These are phyloP conservation scores for Dioctria linearis DNA, from an alignment of 2,888 invertebrate species.

Conservation along the genomic window DNA sequence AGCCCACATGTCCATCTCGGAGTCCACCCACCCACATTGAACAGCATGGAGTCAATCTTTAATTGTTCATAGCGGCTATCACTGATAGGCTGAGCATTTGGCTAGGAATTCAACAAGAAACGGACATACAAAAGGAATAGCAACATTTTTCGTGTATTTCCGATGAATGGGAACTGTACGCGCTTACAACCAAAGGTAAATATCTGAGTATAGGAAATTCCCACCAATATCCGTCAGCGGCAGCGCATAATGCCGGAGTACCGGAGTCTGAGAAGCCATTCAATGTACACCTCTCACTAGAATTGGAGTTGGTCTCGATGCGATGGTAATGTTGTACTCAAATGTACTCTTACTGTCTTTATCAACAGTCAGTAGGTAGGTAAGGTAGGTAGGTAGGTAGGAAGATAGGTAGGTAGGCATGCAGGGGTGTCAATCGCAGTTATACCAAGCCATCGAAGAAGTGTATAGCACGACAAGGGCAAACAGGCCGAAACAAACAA, in stretches of 20 bases:
- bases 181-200: neutral
- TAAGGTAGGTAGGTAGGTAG: too few relatives aligned
- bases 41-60: constrained; percentile 50
- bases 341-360: constrained; percentile 39
- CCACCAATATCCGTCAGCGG: constrained; percentile 57
- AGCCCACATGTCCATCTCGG: constrained; percentile 38
- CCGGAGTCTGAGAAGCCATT: constrained; percentile 51
- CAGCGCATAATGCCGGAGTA: constrained; percentile 55
- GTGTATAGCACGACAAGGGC: constrained; percentile 41
- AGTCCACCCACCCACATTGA: constrained; percentile 47
- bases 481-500: constrained; percentile 57
- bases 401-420: constrained; percentile 54
- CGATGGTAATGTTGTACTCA: constrained; percentile 37
- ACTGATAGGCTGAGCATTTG: constrained; percentile 51
- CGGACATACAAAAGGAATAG: constrained; percentile 46
- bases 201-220: constrained; percentile 47
- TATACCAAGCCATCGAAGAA: constrained; percentile 52
- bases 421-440: constrained; percentile 59
- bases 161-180: constrained; percentile 19
- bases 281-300: constrained; percentile 56
- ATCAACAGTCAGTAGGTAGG: constrained; percentile 22
- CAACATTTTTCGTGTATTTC: constrained; percentile 50
- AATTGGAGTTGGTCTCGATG: constrained; percentile 32
- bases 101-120: constrained; percentile 45
- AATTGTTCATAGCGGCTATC: constrained; percentile 52